These are phyloP conservation scores for Apus apus DNA, from an alignment of 2,113 vertebrate species.

Conservation along the genomic window DNA sequence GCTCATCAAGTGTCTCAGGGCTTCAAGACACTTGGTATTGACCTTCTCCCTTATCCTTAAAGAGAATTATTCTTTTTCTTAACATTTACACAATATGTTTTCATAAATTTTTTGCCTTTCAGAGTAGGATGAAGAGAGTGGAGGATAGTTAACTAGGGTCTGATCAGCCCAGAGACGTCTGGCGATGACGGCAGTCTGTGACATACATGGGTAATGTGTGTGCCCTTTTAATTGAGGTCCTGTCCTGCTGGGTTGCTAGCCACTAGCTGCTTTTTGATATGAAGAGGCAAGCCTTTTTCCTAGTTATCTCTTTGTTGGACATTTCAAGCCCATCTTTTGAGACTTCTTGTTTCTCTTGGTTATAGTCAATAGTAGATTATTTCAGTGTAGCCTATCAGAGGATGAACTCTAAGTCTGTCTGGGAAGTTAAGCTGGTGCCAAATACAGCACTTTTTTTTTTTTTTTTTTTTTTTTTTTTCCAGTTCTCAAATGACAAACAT, in stretches of 20 bases:
- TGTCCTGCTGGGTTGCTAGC: accelerated
- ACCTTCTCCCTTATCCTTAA: background rate
- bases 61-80: background rate
- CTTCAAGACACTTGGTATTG: background rate
- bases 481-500: background rate
- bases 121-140: accelerated
- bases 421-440: background rate
- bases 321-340: background rate
- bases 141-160: background rate
- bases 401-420: background rate
- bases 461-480: background rate
- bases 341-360: background rate
- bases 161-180: background rate
- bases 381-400: background rate
- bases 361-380: background rate
- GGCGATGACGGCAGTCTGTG: background rate
- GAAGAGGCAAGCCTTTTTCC: background rate
- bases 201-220: accelerated
- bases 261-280: background rate
- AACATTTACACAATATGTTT: background rate
- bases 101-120: background rate
- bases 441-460: background rate
- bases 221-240: background rate
- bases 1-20: background rate
- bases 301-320: background rate